Base-by-base conservation (phyloP, 2,113 vertebrate genomes). In the Gnathonemus longibarbis region DNA sequence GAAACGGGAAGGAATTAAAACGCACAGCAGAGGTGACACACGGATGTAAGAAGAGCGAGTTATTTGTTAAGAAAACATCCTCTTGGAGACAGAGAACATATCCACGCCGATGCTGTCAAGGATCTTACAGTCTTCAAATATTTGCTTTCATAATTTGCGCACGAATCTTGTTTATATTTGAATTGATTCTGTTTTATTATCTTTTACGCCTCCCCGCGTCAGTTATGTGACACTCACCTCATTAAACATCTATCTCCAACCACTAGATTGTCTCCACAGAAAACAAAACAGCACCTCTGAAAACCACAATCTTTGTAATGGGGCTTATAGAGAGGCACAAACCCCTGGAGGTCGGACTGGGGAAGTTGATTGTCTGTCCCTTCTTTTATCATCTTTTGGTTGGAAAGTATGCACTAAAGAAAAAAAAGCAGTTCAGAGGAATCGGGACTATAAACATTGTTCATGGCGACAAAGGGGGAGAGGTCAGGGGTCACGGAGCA, bases 391-490 rank as follows among this genome's bases (percentile, higher is more conserved):
- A 93, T 92, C 77, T 90, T 94, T 90, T 93, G 92, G 90, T 93
- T 91, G 92, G 92, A 93, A 94, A 94, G 91, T 91, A 92, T 91
- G 92, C 92, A 91, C 92, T 93, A 93, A 93, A 93, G 90, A 93
- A 90, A 88, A 84, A 91, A 80, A 90, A 91, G 91, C 91, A 90
- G 92, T 93, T 93, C 91, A 93, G 92, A 92, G 88, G 91, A 91
- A 92, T 91, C 90, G 88, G 70, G 91, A 92, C 91, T 93, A 93
- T 92, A 92, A 94, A 94, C 92, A 94, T 90, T 91, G 89, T 90
- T 89, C 90, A 90, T 89, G 88, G 88, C 88, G 92, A 93, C 92
- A 93, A 92, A 92, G 91, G 87, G 39, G 24, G 45, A 42, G n/a
- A 77, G 92, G 92, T 94, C 92, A 94, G 87, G 91, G 93, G 92